A percentile compares a stretch with the other conserved stretches of the same genome.
Evolutionary conservation across 2,797 vertebrate genomes (phyloP).

Genomic region (Pogonophryne albipinna): DNA sequence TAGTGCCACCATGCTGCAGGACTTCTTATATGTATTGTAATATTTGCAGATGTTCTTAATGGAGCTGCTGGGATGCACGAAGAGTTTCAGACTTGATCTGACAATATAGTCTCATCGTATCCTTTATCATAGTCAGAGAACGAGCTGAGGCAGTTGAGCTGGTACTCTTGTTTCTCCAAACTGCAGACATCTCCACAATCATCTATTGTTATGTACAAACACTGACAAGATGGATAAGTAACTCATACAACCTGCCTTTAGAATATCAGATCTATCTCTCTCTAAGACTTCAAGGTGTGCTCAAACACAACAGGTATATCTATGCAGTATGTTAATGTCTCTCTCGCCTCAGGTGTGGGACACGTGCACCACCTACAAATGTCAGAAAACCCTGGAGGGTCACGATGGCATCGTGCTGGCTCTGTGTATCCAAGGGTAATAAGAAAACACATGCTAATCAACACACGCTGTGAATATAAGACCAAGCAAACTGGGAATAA

Average conservation of each 20-base stretch:
- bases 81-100: no score
- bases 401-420: slow-evolving; percentile 98
- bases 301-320: not conserved
- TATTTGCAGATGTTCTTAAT: no score
- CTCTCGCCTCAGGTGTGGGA: slow-evolving; percentile 92
- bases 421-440: slow-evolving; percentile 98
- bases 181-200: no score
- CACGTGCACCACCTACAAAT: slow-evolving; percentile 99
- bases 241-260: not conserved
- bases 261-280: not conserved
- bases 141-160: not conserved
- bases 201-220: no score
- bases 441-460: slow-evolving; percentile 25
- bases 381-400: slow-evolving; percentile 98
- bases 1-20: no score
- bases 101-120: no score
- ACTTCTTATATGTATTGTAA: no score
- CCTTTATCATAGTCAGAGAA: no score
- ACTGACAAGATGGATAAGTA: not conserved
- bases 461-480: not conserved
- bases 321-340: not conserved
- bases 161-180: no score
- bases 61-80: no score
- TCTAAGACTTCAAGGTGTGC: not conserved
- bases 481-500: not conserved